Evolutionary conservation across 2,888 invertebrate species (phyloP), one percentile per base, ranked within the genome.

Genomic region (Mythimna albipuncta): DNA sequence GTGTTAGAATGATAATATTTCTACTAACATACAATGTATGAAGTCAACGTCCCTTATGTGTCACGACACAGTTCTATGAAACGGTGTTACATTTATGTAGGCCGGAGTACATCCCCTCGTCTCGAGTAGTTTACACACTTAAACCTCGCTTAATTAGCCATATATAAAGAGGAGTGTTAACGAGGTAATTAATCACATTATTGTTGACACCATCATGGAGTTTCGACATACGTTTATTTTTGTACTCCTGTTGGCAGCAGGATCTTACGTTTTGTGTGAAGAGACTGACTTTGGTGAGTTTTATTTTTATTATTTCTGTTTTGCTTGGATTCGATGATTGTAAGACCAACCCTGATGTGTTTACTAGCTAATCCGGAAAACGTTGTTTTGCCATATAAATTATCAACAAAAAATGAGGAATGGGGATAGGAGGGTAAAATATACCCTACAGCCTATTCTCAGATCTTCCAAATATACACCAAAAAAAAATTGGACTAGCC

Each of bases 81-180:
- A 65, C 55, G 19, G 61, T 47, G 7, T 73, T 47, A 59, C 62
- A 21, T 2, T 16, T 19, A 26, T 26, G n/a, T 35, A 52, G 13
- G 35, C 44, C 13, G 21, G 38, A 65, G 76, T 55, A 75, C 61
- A 75, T 80, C 44, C 77, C 76, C 81, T 72, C 32, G 62, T 77
- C 81, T 59, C 11, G 11, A 75, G 44, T 47, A n/a, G 26, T 57
- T 75, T 57, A 50, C 19, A 32, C 41, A 32, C 41, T n/a, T 54
- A 5, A 32, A 54, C n/a, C 47, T 80, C 50, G 41, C 0, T 7
- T 38, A 73, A 55, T n/a, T 50, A 59, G 0, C 13, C 4, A 21
- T 62, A 80, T 81, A 66, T 81, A 77, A 80, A 75, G 13, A 11
- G 55, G 9, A 21, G 7, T 57, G 19, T n/a, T 64, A 44, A 57